Evolutionary conservation across 1,140 invertebrate species (phyloP), one percentile per base, ranked within the genome.

Genomic region (Episyrphus balteatus): DNA sequence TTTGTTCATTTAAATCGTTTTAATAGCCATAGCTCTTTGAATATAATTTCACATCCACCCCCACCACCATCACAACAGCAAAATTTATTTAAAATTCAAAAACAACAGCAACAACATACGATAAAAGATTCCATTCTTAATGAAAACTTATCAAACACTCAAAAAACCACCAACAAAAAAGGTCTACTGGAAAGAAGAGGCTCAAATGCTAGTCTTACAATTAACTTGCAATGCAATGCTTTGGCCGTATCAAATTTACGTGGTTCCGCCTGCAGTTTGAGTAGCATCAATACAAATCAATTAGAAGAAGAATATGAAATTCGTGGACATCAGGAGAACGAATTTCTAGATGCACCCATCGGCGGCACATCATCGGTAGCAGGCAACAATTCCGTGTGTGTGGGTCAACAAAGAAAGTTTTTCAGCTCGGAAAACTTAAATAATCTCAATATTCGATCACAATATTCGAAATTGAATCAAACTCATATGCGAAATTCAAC

Each of bases 171-270:
- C 13, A 58, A 59, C 9, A 76, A 75, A 30, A 87, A 86, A 53
- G 81, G 82, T 36, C 61, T 86, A 2, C 62, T 87, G 10, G 83
- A 90, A 68, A 73, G 86, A 13, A 74, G 86, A 38, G 88, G 88
- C 46, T 92, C 88, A 10, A 92, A 87, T 64, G 88, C 88, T 6
- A 89, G 84, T 43, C 71, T 93, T 1, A 92, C 88, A 3, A 78
- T 91, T 9, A 75, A 75, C 33, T 74, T 76, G 46, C 17, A 56
- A 72, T 73, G 57, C 58, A n/a, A 40, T 50, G 32, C 57, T 71
- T 26, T 26, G 21, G 21, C 21, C 3, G 21, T 26, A 26, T 26
- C 21, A 3, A 73, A 73, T 48, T 49, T 74, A 13, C 70, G 72
- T 30, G 68, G 68, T 2, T 71, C 71, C 0, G 54, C 52, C 13